Evolutionary conservation across 2,888 invertebrate species (phyloP).

Genomic region (Meteorus cinctellus): DNA sequence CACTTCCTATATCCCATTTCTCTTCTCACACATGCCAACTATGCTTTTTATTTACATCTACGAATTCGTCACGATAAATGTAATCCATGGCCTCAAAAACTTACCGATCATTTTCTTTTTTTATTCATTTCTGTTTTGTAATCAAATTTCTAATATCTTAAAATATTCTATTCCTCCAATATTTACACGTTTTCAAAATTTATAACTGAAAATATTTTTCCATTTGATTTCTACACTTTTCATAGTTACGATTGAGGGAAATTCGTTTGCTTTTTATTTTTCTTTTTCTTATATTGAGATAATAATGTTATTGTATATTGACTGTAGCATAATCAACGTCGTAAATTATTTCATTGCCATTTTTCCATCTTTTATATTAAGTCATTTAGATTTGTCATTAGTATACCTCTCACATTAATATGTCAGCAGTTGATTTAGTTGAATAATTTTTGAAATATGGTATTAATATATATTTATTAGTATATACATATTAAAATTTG

Average conservation of each 20-base stretch:
- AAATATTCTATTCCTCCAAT: not conserved
- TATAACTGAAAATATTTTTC: not conserved
- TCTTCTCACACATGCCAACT: not conserved
- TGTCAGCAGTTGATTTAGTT: slow-evolving; percentile 2
- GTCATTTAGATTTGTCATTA: slow-evolving; percentile 13
- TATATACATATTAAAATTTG: not conserved
- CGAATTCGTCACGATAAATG: not conserved
- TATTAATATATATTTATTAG: not conserved
- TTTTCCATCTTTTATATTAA: not conserved
- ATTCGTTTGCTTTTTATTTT: not conserved
- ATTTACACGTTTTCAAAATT: not conserved
- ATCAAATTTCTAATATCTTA: not conserved
- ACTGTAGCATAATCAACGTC: not conserved
- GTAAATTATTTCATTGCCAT: not conserved
- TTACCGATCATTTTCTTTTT: not conserved
- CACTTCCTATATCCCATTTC: not conserved
- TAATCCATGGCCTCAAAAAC: not conserved
- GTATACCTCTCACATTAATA: slow-evolving; percentile 12
- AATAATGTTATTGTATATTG: not conserved
- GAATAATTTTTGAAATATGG: not conserved
- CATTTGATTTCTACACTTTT: not conserved
- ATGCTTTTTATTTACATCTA: not conserved
- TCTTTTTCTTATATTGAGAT: not conserved
- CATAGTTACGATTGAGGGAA: not conserved
- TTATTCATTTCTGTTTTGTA: not conserved